Percentiles rank a stretch among this genome's conserved stretches.
These are phyloP conservation scores for Lontra canadensis DNA, from an alignment of 2,113 vertebrate species.

Conservation along the genomic window DNA sequence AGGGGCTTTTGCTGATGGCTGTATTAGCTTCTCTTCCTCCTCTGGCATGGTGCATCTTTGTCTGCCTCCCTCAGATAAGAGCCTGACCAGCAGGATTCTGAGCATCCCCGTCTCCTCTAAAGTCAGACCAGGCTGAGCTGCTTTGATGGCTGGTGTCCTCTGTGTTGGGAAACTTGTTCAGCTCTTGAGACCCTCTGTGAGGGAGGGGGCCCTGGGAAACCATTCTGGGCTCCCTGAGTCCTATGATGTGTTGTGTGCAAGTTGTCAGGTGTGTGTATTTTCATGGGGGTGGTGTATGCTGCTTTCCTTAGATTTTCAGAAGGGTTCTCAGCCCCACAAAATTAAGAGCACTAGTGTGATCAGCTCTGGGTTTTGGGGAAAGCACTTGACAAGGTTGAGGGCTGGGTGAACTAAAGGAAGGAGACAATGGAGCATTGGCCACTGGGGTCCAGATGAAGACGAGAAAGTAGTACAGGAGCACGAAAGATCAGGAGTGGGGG, in stretches of 20 bases:
- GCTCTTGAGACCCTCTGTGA: not conserved
- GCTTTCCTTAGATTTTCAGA: not conserved
- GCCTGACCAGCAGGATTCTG: not conserved
- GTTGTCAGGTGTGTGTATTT: not conserved
- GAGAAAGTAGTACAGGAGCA: not conserved
- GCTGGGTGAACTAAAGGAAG: not conserved
- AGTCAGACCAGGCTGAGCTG: not conserved
- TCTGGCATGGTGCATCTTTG: not conserved
- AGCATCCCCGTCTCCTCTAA: not conserved
- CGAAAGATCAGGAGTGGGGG: not conserved
- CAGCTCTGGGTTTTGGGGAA: not conserved
- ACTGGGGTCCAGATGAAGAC: not conserved
- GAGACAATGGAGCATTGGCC: not conserved
- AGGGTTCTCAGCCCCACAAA: fast-evolving
- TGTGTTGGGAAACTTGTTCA: not conserved
- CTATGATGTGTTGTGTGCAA: not conserved
- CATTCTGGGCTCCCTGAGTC: not conserved
- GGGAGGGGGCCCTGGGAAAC: not conserved
- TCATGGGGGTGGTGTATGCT: not conserved
- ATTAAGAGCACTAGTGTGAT: not conserved
- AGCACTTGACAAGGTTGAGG: no score
- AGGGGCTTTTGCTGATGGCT: not conserved
- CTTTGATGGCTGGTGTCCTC: not conserved
- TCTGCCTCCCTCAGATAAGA: not conserved
- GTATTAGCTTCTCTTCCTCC: not conserved